Base-by-base conservation (phyloP, 2,888 invertebrate genomes). In the Stictocephala bisonia region DNA sequence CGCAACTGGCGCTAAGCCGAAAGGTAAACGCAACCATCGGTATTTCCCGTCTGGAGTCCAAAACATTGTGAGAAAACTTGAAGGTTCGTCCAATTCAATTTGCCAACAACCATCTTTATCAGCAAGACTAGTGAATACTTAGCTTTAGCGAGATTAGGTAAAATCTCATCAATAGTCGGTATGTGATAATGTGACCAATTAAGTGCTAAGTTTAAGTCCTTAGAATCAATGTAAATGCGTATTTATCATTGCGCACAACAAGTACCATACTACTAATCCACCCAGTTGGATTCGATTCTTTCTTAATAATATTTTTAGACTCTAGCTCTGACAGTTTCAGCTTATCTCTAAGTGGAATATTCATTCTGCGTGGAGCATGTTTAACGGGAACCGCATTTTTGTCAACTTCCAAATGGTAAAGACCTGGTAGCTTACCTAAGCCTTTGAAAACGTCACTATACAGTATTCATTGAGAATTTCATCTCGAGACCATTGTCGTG, bases 121-220 rank as follows among this genome's bases (percentile, higher is more conserved):
- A 73, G 81, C 82, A 2, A 81, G 60, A 0, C 75, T 78, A 22
- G 75, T 78, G 69, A 81, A 81, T 3, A 78, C 40, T 66, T 41
- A 29, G 72, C 72, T 11, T 66, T 60, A 11, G 40, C 29, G 2
- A 64, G 50, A 35, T 66, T 64, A 4, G 66, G 66, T 24, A 64
- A 20, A 7, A 66, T 72, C n/a, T 48, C 64, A 15, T 66, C 72
- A 27, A 35, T 35, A 9, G 35, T 35, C 13, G 35, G 35, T 6
- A 35, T 35, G n/a, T n/a, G n/a, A n/a, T n/a, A n/a, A n/a, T n/a
- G n/a, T n/a, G n/a, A 11, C 35, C 35, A 11, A 35, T 35, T 7
- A 9, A n/a, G n/a, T n/a, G n/a, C n/a, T n/a, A n/a, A n/a, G n/a
- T n/a, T n/a, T n/a, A n/a, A n/a, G n/a, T n/a, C n/a, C n/a, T n/a